These are phyloP conservation scores for Nestor notabilis DNA, from an alignment of 2,113 vertebrate genomes.

Conservation along the genomic window DNA sequence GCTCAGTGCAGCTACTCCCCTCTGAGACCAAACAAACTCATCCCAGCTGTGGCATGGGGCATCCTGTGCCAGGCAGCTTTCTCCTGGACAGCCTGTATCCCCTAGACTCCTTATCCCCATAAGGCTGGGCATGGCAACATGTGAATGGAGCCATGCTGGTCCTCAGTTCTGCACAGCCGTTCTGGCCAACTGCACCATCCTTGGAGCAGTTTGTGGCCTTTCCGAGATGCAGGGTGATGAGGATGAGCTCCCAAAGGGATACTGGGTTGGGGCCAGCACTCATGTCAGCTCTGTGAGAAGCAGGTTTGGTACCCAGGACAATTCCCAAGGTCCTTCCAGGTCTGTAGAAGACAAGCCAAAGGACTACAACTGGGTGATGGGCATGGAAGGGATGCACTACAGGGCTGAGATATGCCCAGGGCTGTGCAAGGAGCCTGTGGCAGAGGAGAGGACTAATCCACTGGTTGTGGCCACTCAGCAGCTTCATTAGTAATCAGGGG, in stretches of 20 bases:
- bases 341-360: neutral
- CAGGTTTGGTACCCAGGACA: accelerated
- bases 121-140: accelerated
- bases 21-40: neutral
- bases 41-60: neutral
- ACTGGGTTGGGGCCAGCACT: accelerated
- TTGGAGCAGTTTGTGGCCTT: accelerated
- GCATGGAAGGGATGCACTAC: neutral
- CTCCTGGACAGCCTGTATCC: accelerated
- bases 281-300: neutral
- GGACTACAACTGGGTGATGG: accelerated
- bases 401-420: neutral
- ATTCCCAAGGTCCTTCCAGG: neutral
- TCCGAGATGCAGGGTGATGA: accelerated
- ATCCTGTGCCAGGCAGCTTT: neutral
- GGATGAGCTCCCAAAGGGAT: neutral
- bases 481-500: neutral
- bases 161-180: neutral
- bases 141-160: accelerated
- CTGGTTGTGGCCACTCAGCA: neutral
- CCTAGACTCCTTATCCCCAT: neutral
- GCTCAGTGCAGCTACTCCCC: neutral
- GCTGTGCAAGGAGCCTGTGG: neutral
- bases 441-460: neutral
- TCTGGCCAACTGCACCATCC: neutral